Conservation (phyloP, 2,888 invertebrate species). For the Ecliptopera silaceata region DNA sequence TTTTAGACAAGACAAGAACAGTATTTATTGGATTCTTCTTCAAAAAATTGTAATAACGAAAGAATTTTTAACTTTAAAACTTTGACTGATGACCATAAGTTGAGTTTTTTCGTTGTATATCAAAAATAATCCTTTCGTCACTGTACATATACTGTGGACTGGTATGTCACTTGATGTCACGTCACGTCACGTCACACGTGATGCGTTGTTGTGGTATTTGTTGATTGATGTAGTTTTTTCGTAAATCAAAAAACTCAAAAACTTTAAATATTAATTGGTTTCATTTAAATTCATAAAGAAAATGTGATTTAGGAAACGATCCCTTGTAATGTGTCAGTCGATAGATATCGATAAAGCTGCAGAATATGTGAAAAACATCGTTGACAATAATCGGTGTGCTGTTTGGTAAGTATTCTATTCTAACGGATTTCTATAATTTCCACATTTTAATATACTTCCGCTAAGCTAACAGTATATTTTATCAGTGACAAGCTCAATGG, state of each 20-base stretch:
- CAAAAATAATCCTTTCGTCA: too few relatives aligned
- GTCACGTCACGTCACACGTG: background rate
- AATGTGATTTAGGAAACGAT: background rate
- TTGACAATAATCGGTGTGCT: slow-evolving; percentile 57
- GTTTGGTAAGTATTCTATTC: slow-evolving; percentile 51
- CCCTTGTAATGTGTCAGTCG: slow-evolving; percentile 49
- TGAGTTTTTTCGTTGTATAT: too few relatives aligned
- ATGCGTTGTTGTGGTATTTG: slow-evolving; percentile 18
- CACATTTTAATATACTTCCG: background rate
- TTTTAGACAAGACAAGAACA: too few relatives aligned
- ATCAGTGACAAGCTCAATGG: slow-evolving; percentile 60
- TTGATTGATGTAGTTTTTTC: background rate
- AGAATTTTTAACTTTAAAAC: too few relatives aligned
- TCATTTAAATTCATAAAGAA: background rate
- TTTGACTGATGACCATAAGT: too few relatives aligned
- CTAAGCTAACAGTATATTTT: slow-evolving; percentile 6
- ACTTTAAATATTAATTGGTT: too few relatives aligned
- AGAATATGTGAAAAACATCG: slow-evolving; percentile 53
- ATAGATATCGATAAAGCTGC: slow-evolving; percentile 45
- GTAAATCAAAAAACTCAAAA: too few relatives aligned
- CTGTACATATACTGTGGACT: too few relatives aligned
- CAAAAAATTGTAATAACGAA: too few relatives aligned
- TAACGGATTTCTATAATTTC: background rate
- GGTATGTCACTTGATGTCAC: too few relatives aligned
- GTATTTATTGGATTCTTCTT: too few relatives aligned